Evolutionary conservation across 1,140 invertebrate species (phyloP), one percentile per base, ranked within the genome.

Genomic region (Zaprionus vittiger): DNA sequence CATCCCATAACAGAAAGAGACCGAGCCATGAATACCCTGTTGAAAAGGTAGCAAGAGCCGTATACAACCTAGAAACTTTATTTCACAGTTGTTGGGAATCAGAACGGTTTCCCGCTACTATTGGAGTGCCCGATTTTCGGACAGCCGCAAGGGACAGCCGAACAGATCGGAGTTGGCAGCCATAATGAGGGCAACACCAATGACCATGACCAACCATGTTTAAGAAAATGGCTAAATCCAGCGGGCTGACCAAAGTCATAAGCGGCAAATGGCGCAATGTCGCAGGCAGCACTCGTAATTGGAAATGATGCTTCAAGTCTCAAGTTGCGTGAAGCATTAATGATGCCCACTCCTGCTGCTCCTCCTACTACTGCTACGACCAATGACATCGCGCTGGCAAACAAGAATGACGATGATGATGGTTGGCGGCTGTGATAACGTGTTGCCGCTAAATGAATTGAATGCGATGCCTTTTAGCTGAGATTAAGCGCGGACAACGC

Each of bases 281-380:
- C 34, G 52, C 57, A 34, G 69, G 49, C 75, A 77, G 65, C 31
- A 66, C 28, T 34, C 34, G 75, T 87, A 87, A 89, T 87, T 87
- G 84, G 78, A 84, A 89, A 84, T 84, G 84, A 89, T 89, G 84
- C 69, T 81, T 63, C 78, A 68, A 83, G 81, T 84, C 74, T 73
- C 78, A 77, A 73, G 78, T 79, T 80, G 84, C 67, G 81, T 83
- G 63, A 74, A 55, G 66, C 78, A 71, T 79, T 89, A 77, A 81
- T 87, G 83, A 84, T 56, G 59, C 68, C 14, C 44, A 49, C 15
- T 56, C 26, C 9, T 28, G 22, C 7, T 47, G 6, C 28, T 31
- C 26, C 11, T 24, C 24, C 60, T 59, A 34, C 60, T 26, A 37
- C 34, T 37, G 11, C 37, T 81, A 68, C 54, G 17, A 31, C 64